These are phyloP conservation scores for Eupithecia tripunctaria DNA, from an alignment of 2,888 invertebrate species.

Conservation along the genomic window DNA sequence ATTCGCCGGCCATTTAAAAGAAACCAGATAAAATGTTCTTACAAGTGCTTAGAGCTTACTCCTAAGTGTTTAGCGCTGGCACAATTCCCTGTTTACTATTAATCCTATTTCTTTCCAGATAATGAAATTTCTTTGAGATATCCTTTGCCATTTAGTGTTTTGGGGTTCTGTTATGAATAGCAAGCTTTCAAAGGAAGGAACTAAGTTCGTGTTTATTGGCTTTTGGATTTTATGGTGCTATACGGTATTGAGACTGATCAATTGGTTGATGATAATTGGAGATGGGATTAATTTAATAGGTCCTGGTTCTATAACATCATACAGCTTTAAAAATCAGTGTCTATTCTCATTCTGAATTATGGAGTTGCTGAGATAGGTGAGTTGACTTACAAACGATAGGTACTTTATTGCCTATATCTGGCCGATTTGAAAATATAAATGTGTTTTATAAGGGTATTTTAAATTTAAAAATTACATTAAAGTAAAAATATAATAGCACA, in stretches of 20 bases:
- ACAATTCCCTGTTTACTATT: constrained; percentile 79
- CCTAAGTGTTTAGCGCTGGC: constrained; percentile 66
- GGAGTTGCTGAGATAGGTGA: background rate
- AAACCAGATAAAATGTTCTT: constrained; percentile 44
- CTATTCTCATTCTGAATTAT: background rate
- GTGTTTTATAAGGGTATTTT: background rate
- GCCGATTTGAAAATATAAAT: background rate
- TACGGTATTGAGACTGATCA: background rate
- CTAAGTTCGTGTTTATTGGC: constrained; percentile 21
- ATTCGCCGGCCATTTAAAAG: constrained; percentile 47
- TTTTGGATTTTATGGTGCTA: background rate
- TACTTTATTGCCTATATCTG: background rate
- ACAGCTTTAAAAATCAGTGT: background rate
- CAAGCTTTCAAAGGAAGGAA: constrained; percentile 43
- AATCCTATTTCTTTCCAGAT: constrained; percentile 82
- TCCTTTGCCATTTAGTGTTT: constrained; percentile 74
- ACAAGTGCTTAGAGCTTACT: constrained; percentile 51
- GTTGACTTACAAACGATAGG: background rate
- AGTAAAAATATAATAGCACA: background rate
- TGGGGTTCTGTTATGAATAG: constrained; percentile 67
- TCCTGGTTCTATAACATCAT: background rate
- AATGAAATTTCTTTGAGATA: constrained; percentile 85
- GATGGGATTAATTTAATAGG: background rate
- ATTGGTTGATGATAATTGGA: too few species aligned
- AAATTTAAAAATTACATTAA: background rate